Base-by-base conservation (phyloP, 2,888 invertebrate species). In the Monochamus alternatus region DNA sequence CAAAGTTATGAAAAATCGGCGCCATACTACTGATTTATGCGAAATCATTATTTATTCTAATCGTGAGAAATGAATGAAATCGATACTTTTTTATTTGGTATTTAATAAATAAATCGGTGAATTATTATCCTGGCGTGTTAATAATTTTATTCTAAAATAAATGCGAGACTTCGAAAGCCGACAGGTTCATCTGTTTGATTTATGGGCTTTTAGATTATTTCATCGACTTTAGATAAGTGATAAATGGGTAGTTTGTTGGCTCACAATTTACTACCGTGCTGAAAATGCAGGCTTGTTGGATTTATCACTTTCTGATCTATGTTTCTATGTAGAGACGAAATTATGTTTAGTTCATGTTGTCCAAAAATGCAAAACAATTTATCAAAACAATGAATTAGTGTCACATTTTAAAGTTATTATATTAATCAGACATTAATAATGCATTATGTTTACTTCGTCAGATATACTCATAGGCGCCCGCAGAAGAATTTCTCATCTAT, bases 141-240 rank as follows among this genome's bases (percentile, higher is more conserved):
- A 14, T 63, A 63, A 63, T 43, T 63, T 14, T 63, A 63, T 14
- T 63, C 43, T 9, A 5, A 63, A 38, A 43, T 43, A 38, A 63
- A 63, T 43, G 4, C 14, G 31, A 63, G 8, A 38, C 14, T 43
- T 43, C 43, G 38, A 43, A 5, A 63, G 38, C 43, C 4, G 3
- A 14, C 22, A 14, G 43, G 10, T 43, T 63, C 12, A 9, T 63
- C 43, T 1, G 38, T 63, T 8, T 63, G 38, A 63, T 63, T 43
- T 43, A 63, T 38, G 43, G 38, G 3, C 38, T 43, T 62, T 62
- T 14, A 8, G 38, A 63, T 63, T 63, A 14, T 63, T 63, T 63
- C 43, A 43, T 43, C 62, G 32, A 14, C 62, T 62, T 43, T n/a
- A 63, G 7, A 43, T 63, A 43, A 63, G 43, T 43, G 12, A 14